These are phyloP conservation scores for Argya squamiceps DNA, from an alignment of 2,797 vertebrate genomes.

Conservation along the genomic window DNA sequence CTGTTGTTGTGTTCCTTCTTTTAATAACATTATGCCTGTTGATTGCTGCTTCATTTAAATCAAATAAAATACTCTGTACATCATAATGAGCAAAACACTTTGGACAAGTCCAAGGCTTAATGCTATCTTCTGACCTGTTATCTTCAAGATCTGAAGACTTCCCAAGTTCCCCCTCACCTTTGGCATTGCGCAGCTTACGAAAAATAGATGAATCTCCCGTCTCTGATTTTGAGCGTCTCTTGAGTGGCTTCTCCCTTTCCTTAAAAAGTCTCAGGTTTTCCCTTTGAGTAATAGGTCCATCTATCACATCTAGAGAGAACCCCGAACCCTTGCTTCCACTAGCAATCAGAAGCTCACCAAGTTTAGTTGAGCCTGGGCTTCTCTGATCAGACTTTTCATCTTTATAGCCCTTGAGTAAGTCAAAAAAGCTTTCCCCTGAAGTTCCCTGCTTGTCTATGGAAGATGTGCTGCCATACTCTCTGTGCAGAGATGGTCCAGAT, in stretches of 20 bases:
- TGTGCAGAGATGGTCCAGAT: slow-evolving; percentile 88
- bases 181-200: slow-evolving; percentile 90
- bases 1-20: slow-evolving; percentile 93
- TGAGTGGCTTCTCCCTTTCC: slow-evolving; percentile 93
- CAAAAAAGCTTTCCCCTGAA: slow-evolving; percentile 92
- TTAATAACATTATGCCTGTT: slow-evolving; percentile 89
- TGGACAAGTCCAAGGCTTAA: slow-evolving; percentile 91
- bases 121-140: slow-evolving; percentile 84
- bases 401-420: slow-evolving; percentile 91
- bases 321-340: slow-evolving; percentile 82
- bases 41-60: slow-evolving; percentile 90
- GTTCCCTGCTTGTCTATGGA: slow-evolving; percentile 96
- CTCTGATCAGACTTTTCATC: slow-evolving; percentile 88
- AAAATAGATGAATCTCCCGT: slow-evolving; percentile 97
- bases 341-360: slow-evolving; percentile 87
- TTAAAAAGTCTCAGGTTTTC: slow-evolving; percentile 90
- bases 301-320: slow-evolving; percentile 84
- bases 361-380: slow-evolving; percentile 84
- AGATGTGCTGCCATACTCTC: slow-evolving; percentile 96
- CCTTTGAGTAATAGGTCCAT: slow-evolving; percentile 83
- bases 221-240: slow-evolving; percentile 94
- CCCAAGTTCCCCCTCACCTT: slow-evolving; percentile 87
- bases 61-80: slow-evolving; percentile 94
- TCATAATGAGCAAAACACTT: slow-evolving; percentile 96
- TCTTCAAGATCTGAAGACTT: slow-evolving; percentile 91